A percentile compares a stretch with the other conserved stretches of the same genome.
Conservation (phyloP, 1,140 invertebrate species). For the Cotesia typhae region DNA sequence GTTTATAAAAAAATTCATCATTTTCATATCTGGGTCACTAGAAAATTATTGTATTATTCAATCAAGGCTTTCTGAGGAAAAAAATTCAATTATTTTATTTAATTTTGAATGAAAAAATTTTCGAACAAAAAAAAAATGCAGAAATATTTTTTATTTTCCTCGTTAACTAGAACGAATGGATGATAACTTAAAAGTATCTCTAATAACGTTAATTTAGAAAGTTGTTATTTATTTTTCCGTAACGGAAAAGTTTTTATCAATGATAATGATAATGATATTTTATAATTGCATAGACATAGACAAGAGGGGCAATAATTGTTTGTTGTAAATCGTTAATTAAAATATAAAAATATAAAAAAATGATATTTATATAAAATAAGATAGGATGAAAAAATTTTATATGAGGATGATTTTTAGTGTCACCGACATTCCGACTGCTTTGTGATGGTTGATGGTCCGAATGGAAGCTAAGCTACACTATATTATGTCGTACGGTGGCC, state of each 20-base stretch:
- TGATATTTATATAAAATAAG: background rate
- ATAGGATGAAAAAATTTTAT: background rate
- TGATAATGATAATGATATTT: too few species aligned
- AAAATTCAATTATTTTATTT: too few species aligned
- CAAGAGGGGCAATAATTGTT: too few species aligned
- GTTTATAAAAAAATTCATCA: background rate
- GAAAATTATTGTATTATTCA: background rate
- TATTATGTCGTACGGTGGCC: background rate
- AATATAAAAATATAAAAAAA: slow-evolving; percentile 4
- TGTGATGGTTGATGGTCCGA: background rate
- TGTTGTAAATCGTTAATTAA: background rate
- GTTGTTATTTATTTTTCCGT: background rate
- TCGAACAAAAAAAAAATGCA: too few species aligned
- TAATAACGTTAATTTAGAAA: slow-evolving; percentile 27
- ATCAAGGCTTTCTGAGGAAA: background rate
- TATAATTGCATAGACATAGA: too few species aligned
- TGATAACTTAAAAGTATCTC: background rate
- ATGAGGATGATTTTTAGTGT: too few species aligned
- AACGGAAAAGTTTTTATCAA: background rate
- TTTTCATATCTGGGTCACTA: slow-evolving; percentile 8
- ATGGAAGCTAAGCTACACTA: background rate
- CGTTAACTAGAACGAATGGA: background rate
- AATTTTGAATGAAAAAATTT: too few species aligned
- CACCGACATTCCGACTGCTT: slow-evolving; percentile 5
- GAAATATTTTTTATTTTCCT: too few species aligned